phyloP scores from a whole-genome alignment of 2,888 invertebrate genomes.

The Nomada fucata region DNA sequence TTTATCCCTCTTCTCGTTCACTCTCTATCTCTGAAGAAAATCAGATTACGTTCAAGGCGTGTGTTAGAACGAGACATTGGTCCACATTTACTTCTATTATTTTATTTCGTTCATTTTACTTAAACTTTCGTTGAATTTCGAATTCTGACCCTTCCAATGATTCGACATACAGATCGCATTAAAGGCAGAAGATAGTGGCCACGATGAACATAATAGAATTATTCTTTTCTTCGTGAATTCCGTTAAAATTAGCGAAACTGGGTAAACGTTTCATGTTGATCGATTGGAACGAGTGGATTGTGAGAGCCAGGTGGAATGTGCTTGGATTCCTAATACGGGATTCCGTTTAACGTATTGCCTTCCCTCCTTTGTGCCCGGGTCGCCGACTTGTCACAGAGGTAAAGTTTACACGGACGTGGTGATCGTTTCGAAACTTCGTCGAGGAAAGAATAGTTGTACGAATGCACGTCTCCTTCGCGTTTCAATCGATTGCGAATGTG shows the following conservation, averaged over 20 bases:
- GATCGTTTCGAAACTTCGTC: constrained; percentile 46
- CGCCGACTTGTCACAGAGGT: constrained; percentile 31
- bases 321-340: constrained; percentile 62
- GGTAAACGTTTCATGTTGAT: constrained; percentile 19
- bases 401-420: constrained; percentile 14
- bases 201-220: no score
- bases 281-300: constrained; percentile 41
- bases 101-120: no score
- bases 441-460: constrained; percentile 3
- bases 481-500: constrained; percentile 2
- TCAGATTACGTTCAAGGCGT: constrained; percentile 28
- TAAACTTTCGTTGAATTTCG: no score
- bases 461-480: constrained; percentile 8
- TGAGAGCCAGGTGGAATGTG: constrained; percentile 60
- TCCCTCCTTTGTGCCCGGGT: constrained; percentile 38
- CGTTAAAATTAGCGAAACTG: no score
- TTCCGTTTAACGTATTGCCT: constrained; percentile 43
- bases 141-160: no score
- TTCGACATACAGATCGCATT: no score
- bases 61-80: not conserved
- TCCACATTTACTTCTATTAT: no score
- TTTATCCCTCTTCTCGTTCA: not conserved
- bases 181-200: no score
- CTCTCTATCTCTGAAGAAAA: constrained; percentile 15
- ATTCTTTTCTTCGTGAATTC: no score